Conservation (phyloP, 2,797 vertebrate genomes). For the Periparus ater region DNA sequence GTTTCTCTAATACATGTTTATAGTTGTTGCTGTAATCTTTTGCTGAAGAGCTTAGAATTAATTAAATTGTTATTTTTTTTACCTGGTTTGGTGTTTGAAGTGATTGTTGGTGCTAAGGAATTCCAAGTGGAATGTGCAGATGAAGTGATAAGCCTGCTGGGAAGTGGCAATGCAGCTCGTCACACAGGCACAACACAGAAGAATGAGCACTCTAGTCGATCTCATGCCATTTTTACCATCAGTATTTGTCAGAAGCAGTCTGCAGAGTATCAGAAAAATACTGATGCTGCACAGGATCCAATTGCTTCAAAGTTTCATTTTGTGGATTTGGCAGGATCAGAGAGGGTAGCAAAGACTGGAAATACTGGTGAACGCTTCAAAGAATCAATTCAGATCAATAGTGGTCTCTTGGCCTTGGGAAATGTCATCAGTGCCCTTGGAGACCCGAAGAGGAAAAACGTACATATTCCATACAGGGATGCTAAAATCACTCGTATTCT, state of each 20-base stretch:
- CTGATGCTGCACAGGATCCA: conserved; percentile 26
- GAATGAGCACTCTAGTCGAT: conserved; percentile 90
- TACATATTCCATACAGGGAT: conserved; percentile 87
- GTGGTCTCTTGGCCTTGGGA: conserved; percentile 85
- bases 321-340: conserved; percentile 91
- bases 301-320: conserved; percentile 87
- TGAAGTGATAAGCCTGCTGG: conserved; percentile 84
- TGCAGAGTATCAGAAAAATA: conserved; percentile 21
- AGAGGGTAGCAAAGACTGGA: conserved; percentile 87
- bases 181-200: conserved; percentile 83
- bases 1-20: background rate
- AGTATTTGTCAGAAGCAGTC: conserved; percentile 75
- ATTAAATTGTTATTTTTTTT: background rate
- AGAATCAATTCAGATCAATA: conserved; percentile 89
- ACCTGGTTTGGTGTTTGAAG: conserved; percentile 71
- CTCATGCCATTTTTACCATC: conserved; percentile 89
- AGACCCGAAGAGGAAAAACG: conserved; percentile 77
- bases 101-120: conserved; percentile 88
- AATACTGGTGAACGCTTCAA: conserved; percentile 86
- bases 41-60: conserved; percentile 8
- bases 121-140: conserved; percentile 80
- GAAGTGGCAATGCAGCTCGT: conserved; percentile 83
- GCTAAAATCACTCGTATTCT: conserved; percentile 92
- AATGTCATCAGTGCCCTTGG: conserved; percentile 91
- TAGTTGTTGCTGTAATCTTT: background rate